These are phyloP conservation scores for Catharus fuscescens DNA, from an alignment of 2,113 vertebrate genomes.

Conservation along the genomic window DNA sequence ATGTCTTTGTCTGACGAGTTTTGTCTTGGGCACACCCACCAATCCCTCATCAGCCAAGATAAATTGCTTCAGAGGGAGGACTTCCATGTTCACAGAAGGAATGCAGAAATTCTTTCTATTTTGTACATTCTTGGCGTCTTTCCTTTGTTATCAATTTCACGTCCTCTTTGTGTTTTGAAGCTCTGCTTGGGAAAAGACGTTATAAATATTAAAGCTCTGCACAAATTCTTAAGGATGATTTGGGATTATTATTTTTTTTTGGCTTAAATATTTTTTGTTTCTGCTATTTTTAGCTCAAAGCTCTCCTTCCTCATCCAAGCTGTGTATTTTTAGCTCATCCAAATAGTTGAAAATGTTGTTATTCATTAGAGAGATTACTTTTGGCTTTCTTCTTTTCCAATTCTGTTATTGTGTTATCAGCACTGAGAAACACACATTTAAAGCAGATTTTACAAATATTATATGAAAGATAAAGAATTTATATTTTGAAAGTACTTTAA, in stretches of 20 bases:
- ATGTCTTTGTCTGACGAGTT: constrained; percentile 65
- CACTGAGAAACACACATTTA: neutral
- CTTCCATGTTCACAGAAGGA: constrained; percentile 61
- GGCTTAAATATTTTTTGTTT: constrained; percentile 1
- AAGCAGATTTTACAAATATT: neutral
- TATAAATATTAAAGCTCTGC: constrained; percentile 32
- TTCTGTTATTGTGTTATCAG: neutral
- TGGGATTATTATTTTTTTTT: neutral
- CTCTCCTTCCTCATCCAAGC: neutral
- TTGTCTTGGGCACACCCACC: constrained; percentile 65
- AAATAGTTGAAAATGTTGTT: constrained; percentile 15
- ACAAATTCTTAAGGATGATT: neutral
- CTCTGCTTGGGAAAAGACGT: neutral
- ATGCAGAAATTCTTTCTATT: constrained; percentile 63
- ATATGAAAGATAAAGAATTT: neutral
- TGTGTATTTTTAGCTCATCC: constrained; percentile 19
- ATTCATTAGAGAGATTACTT: constrained; percentile 25
- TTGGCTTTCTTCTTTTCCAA: neutral
- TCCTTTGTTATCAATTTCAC: constrained; percentile 16
- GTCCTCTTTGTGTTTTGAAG: constrained; percentile 11
- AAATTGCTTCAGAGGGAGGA: constrained; percentile 69
- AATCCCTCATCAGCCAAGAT: constrained; percentile 70
- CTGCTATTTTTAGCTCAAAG: constrained; percentile 37
- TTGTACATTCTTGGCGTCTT: constrained; percentile 40
- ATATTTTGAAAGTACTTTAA: constrained; percentile 8